Percentiles rank a stretch among this genome's conserved stretches.
Evolutionary conservation across 2,888 invertebrate species (phyloP).

Genomic region (Mythimna loreyi): DNA sequence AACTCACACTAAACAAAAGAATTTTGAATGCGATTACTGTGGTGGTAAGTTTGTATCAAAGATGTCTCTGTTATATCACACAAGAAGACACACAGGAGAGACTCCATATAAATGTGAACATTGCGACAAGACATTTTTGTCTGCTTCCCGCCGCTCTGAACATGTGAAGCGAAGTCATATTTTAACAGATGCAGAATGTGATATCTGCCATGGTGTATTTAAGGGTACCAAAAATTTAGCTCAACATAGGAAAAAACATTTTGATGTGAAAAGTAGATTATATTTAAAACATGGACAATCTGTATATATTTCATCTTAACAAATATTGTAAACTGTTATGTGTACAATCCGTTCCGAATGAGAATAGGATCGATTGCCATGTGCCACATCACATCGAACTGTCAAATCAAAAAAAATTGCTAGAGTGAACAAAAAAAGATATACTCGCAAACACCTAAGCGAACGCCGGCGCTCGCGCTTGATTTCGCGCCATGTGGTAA

Average conservation of each 20-base stretch:
- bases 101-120: slow-evolving; percentile 70
- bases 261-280: slow-evolving; percentile 64
- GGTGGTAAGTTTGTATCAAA: slow-evolving; percentile 70
- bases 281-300: slow-evolving; percentile 32
- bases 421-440: too few relatives aligned
- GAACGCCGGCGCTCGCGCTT: too few relatives aligned
- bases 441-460: too few relatives aligned
- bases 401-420: too few relatives aligned
- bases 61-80: slow-evolving; percentile 71
- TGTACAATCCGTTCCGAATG: too few relatives aligned
- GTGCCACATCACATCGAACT: too few relatives aligned
- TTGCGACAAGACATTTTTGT: slow-evolving; percentile 70
- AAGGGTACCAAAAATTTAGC: slow-evolving; percentile 58
- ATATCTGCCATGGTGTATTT: slow-evolving; percentile 68
- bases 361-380: too few relatives aligned
- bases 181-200: slow-evolving; percentile 64
- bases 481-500: too few relatives aligned
- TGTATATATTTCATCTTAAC: too few relatives aligned
- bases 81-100: slow-evolving; percentile 73
- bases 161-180: slow-evolving; percentile 68
- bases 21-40: slow-evolving; percentile 69
- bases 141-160: slow-evolving; percentile 69
- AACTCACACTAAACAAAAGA: slow-evolving; percentile 73
- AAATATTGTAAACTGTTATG: too few relatives aligned
- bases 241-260: slow-evolving; percentile 69